A percentile compares a stretch with the other conserved stretches of the same genome.
phyloP scores from a whole-genome alignment of 1,140 invertebrate genomes.

The Coptotermes formosanus region DNA sequence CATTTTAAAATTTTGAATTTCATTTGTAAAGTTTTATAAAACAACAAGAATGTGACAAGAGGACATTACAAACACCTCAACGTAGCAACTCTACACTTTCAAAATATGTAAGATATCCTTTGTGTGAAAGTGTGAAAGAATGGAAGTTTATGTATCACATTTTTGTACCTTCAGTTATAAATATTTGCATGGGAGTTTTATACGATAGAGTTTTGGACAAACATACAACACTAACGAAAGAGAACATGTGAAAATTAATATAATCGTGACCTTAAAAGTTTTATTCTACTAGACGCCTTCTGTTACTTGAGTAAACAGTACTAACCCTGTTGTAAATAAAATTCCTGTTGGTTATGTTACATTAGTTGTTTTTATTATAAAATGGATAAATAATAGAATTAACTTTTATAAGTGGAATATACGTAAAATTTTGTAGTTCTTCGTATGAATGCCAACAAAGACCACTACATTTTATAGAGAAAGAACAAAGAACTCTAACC shows the following conservation, averaged over 20 bases:
- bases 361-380: neutral
- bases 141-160: constrained; percentile 9
- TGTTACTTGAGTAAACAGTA: neutral
- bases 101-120: neutral
- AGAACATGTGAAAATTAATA: constrained; percentile 8
- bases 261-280: neutral
- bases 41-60: constrained; percentile 9
- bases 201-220: neutral
- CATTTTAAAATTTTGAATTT: neutral
- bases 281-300: neutral
- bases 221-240: neutral
- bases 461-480: neutral
- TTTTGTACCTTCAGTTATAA: constrained; percentile 17
- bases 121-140: neutral
- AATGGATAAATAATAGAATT: neutral
- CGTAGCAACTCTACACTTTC: neutral
- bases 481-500: neutral
- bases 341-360: neutral
- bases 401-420: neutral
- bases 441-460: neutral
- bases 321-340: neutral
- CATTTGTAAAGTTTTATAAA: constrained; percentile 15
- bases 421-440: neutral
- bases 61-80: neutral
- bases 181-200: constrained; percentile 4